These are phyloP conservation scores for Cochlearius cochlearius DNA, from an alignment of 2,113 vertebrate species.

Conservation along the genomic window DNA sequence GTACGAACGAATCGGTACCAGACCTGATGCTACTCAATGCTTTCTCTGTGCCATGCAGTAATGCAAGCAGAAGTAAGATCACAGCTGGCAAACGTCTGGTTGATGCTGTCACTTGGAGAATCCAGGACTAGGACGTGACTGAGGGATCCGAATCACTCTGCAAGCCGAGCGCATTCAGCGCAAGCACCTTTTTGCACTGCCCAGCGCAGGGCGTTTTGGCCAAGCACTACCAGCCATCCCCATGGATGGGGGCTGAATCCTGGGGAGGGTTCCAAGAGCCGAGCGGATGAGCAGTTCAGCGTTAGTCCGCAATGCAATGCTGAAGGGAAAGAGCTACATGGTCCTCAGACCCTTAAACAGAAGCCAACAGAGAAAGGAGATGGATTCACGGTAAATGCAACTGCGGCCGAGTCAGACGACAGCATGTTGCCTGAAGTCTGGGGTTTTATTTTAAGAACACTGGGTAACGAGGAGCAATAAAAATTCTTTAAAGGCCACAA, in stretches of 20 bases:
- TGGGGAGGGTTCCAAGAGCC: background rate
- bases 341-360: background rate
- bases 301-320: too few relatives aligned
- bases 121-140: background rate
- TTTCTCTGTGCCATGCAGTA: fast-evolving
- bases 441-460: background rate
- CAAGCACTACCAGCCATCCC: background rate
- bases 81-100: background rate
- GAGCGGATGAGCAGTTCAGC: background rate
- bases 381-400: background rate
- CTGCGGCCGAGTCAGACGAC: background rate
- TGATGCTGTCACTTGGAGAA: background rate
- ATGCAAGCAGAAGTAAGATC: background rate
- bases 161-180: background rate
- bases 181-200: background rate
- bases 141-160: background rate
- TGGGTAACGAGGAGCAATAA: background rate
- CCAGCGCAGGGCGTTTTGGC: background rate
- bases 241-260: background rate
- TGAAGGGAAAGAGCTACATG: background rate
- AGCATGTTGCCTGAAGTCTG: background rate
- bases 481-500: background rate
- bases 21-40: background rate
- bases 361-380: background rate
- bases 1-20: fast-evolving